These are phyloP conservation scores for Sminthurinus signatus DNA, from an alignment of 1,140 invertebrate species.

Conservation along the genomic window DNA sequence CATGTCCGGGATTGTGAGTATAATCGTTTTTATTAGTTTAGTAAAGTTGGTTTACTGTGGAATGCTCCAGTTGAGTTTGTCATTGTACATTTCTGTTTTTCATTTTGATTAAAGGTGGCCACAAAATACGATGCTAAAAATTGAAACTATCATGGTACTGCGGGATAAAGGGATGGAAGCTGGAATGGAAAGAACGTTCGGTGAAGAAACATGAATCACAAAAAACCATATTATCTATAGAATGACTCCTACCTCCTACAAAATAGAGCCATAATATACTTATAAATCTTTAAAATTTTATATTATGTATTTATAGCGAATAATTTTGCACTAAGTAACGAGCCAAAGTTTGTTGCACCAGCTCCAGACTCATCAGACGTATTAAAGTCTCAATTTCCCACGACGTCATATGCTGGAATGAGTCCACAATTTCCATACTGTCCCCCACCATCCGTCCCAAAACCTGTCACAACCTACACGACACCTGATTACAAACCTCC, in stretches of 20 bases:
- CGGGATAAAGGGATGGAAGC: slow-evolving; percentile 28
- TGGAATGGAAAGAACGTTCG: slow-evolving; percentile 21
- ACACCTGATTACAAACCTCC: slow-evolving; percentile 17
- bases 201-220: too few relatives aligned
- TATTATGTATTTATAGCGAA: too few relatives aligned
- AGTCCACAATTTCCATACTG: not conserved
- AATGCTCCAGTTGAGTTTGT: too few relatives aligned
- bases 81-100: too few relatives aligned
- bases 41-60: too few relatives aligned
- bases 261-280: too few relatives aligned
- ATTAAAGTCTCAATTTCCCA: not conserved
- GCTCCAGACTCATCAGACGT: not conserved
- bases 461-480: slow-evolving; percentile 21
- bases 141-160: slow-evolving; percentile 22
- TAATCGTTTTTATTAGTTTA: too few relatives aligned
- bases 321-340: too few relatives aligned
- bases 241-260: too few relatives aligned
- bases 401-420: not conserved
- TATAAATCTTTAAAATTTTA: too few relatives aligned
- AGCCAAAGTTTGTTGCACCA: slow-evolving; percentile 21
- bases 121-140: slow-evolving; percentile 16
- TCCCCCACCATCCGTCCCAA: not conserved
- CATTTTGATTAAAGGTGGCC: slow-evolving; percentile 25
- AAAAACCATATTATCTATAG: too few relatives aligned
- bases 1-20: slow-evolving; percentile 25